phyloP scores from a whole-genome alignment of 2,888 invertebrate genomes.

The Cataglyphis livida region DNA sequence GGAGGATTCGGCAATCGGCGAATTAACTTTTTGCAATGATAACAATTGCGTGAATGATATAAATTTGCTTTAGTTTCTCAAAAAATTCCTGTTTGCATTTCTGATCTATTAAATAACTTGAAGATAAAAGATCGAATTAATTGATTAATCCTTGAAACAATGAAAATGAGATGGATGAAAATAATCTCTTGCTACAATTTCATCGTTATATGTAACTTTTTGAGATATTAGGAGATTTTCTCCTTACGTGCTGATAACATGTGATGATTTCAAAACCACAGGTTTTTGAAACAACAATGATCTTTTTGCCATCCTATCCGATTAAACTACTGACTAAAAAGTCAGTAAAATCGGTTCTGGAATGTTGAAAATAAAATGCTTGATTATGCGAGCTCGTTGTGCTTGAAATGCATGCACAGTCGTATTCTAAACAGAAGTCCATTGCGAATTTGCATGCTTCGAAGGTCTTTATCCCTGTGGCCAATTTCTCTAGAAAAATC shows the following conservation, averaged over 20 bases:
- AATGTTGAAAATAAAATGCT: constrained; percentile 36
- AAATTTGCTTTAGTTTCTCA: not conserved
- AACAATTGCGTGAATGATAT: not conserved
- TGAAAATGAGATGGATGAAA: not conserved
- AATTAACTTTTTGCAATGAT: constrained; percentile 6
- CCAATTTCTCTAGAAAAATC: not conserved
- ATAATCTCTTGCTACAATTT: not conserved
- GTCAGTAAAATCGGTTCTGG: not conserved
- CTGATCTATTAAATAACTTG: not conserved
- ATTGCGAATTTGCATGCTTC: constrained; percentile 4
- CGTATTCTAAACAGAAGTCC: not conserved
- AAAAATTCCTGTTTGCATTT: not conserved
- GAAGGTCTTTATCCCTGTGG: constrained; percentile 23
- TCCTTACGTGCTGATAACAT: not conserved
- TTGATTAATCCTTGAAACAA: not conserved
- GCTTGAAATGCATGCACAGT: constrained; percentile 18
- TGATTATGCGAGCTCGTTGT: constrained; percentile 15
- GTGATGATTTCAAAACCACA: not conserved
- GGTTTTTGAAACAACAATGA: not conserved
- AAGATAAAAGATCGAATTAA: not conserved
- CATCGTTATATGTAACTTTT: not conserved
- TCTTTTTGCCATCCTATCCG: not conserved
- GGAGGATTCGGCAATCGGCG: not conserved
- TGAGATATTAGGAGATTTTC: not conserved
- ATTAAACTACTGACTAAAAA: not conserved